Percentiles rank a stretch among this genome's conserved stretches.
Conservation (phyloP, 2,113 vertebrate genomes). For the Anhinga anhinga region DNA sequence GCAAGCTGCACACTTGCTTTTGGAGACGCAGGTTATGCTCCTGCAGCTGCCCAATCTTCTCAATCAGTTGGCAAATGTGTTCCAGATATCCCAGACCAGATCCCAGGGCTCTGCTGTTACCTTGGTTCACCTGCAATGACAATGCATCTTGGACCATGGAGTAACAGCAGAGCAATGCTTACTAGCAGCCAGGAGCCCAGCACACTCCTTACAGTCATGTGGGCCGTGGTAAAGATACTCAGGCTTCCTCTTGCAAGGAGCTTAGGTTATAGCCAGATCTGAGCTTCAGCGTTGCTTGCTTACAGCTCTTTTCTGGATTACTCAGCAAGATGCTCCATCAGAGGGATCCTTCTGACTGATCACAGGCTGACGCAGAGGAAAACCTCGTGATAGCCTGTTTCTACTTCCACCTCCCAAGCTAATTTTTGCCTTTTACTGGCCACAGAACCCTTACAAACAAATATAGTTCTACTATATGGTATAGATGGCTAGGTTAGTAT, state of each 20-base stretch:
- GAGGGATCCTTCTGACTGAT: background rate
- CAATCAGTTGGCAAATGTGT: slow-evolving; percentile 87
- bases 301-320: background rate
- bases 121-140: slow-evolving; percentile 75
- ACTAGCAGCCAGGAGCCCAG: background rate
- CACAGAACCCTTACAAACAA: background rate
- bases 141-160: background rate
- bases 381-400: background rate
- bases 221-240: background rate
- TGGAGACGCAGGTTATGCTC: slow-evolving; percentile 83
- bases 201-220: background rate
- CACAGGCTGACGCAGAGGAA: background rate
- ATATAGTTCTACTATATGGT: background rate
- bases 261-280: background rate
- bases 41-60: slow-evolving; percentile 88
- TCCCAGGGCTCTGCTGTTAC: slow-evolving; percentile 65
- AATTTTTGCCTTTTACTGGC: background rate
- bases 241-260: background rate
- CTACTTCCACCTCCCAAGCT: background rate
- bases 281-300: background rate
- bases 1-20: slow-evolving; percentile 79
- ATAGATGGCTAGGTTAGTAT: background rate
- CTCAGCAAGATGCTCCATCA: background rate
- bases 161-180: background rate
- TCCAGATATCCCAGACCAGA: slow-evolving; percentile 86